Conservation (phyloP, 1,140 invertebrate species). For the Tetragnatha versicolor region DNA sequence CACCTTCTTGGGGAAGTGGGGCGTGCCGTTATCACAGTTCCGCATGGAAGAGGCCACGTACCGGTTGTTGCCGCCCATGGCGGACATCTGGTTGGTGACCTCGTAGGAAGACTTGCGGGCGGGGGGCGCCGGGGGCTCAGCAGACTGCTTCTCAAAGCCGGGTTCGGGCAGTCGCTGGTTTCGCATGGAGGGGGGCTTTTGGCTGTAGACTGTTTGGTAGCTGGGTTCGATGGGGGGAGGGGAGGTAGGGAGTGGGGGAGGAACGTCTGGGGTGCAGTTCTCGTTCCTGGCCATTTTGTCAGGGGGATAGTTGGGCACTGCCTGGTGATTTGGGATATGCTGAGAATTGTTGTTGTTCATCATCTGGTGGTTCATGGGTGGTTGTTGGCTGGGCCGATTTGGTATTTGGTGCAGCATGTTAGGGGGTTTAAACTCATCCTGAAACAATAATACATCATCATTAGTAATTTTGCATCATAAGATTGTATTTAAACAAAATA, state of each 20-base stretch:
- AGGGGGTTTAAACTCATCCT: slow-evolving; percentile 51
- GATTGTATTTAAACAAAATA: too few relatives aligned
- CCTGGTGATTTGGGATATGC: neutral
- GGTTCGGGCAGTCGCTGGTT: slow-evolving; percentile 1
- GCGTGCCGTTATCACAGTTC: slow-evolving; percentile 39
- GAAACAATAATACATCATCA: slow-evolving; percentile 10
- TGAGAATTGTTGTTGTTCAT: slow-evolving; percentile 14
- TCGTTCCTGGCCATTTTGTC: slow-evolving; percentile 23
- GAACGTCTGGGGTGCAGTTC: slow-evolving; percentile 44
- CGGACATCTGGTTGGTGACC: slow-evolving; percentile 40
- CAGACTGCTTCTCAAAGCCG: slow-evolving; percentile 1
- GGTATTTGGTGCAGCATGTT: slow-evolving; percentile 20
- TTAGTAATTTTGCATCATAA: too few relatives aligned
- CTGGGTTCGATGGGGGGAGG: slow-evolving; percentile 45
- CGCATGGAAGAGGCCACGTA: slow-evolving; percentile 41
- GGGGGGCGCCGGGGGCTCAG: slow-evolving; percentile 42
- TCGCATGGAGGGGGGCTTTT: slow-evolving; percentile 42
- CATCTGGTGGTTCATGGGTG: slow-evolving; percentile 5
- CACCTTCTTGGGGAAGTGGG: slow-evolving; percentile 59
- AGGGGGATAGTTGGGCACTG: neutral
- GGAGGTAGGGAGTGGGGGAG: slow-evolving; percentile 52
- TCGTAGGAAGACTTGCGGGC: slow-evolving; percentile 55
- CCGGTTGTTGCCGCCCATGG: neutral
- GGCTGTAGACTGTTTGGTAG: slow-evolving; percentile 25
- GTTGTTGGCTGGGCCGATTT: slow-evolving; percentile 7